Conservation (phyloP, 2,888 invertebrate species). For the Cryptocheilus praepositus region DNA sequence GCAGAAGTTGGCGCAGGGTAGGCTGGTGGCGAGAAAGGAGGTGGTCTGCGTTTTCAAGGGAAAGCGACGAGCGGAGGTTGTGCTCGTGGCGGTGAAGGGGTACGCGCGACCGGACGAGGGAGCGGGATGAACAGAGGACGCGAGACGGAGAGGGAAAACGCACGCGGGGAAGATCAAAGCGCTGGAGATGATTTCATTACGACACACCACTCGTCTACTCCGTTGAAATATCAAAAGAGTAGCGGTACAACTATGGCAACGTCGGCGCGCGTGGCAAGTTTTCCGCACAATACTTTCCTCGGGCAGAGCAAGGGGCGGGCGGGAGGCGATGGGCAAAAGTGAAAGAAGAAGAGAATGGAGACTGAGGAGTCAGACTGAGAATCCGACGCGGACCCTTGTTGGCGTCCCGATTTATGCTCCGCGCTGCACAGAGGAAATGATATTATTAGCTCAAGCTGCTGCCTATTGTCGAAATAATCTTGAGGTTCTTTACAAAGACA, state of each 20-base stretch:
- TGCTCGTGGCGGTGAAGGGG: conserved; percentile 44
- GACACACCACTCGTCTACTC: conserved; percentile 71
- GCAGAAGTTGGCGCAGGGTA: conserved; percentile 30
- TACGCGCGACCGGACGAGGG: conserved; percentile 23
- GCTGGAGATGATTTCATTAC: conserved; percentile 74
- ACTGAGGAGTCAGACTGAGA: conserved; percentile 22
- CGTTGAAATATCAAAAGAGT: conserved; percentile 74
- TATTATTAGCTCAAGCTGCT: conserved; percentile 71
- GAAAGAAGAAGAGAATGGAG: conserved; percentile 41
- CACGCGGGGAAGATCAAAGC: conserved; percentile 72
- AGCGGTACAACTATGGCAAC: conserved; percentile 56
- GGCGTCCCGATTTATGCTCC: conserved; percentile 42
- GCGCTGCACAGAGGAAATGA: conserved; percentile 58
- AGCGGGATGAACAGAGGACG: conserved; percentile 30
- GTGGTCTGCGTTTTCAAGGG: conserved; percentile 45
- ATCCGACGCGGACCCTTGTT: conserved; percentile 46
- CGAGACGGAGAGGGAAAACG: conserved; percentile 59
- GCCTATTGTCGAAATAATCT: conserved; percentile 67
- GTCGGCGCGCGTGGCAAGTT: conserved; percentile 52
- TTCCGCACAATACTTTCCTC: conserved; percentile 62
- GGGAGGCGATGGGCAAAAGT: conserved; percentile 28
- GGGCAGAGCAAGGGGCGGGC: conserved; percentile 22
- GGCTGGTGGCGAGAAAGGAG: conserved; percentile 5
- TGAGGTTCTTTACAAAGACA: background rate
- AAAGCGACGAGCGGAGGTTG: conserved; percentile 52